Evolutionary conservation across 2,797 vertebrate species (phyloP), one percentile per base, ranked within the genome.

Genomic region (Masticophis lateralis): DNA sequence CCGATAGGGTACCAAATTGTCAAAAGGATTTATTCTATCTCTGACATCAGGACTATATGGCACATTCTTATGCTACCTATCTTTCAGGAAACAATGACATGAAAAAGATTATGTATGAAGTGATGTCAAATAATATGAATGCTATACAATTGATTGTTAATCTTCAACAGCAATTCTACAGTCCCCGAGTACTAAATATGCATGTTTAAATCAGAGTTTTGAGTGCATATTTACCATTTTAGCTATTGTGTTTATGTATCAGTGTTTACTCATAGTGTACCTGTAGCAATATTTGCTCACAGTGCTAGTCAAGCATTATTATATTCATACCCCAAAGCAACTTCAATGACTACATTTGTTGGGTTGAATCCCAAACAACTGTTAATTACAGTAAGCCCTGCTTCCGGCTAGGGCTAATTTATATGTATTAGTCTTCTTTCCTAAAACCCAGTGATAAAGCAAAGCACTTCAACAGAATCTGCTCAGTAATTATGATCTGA

Each of bases 331-430:
- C 0, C 53, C 69, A 27, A 55, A 43, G 57, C 28, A 74, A 20
- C 93, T 94, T 93, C 91, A 87, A 92, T 86, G 94, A 60, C 92
- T 13, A 60, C 60, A 93, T 95, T 92, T 86, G 93, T 96, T 55
- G 69, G 1, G 20, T 79, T 92, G 95, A 59, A 69, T 93, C 91
- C 94, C 93, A 95, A 96, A 94, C 92, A 90, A 96, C 74, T 89
- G 91, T 94, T 94, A 96, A 96, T 97, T 95, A 95, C 92, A 95
- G 92, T 95, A 94, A 95, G 95, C 93, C 91, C 79, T 60, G 93
- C 94, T 93, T 93, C 63, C 5, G 92, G 93, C 95, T 95, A 61
- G 0, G 43, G 90, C 93, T 91, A 92, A 90, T 94, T 93, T 94
- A 94, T 93, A 90, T 89, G 79, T 95, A 43, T 92, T 93, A 87